Base-by-base conservation (phyloP, 2,797 vertebrate species). In the Pseudopleuronectes americanus region DNA sequence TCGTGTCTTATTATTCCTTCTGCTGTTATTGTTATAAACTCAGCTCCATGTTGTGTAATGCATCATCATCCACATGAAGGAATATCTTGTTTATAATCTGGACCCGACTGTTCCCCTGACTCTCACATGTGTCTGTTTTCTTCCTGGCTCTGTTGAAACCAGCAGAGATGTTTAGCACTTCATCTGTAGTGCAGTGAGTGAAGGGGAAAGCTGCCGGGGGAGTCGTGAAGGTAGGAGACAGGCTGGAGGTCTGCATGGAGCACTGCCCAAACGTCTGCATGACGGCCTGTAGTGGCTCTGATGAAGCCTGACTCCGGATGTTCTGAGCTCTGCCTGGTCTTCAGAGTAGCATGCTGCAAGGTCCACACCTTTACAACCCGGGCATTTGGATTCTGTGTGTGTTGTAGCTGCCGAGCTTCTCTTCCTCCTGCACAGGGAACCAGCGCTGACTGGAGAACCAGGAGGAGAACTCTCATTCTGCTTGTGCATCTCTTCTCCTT, bases 131-230 rank as follows among this genome's bases (percentile, higher is more conserved):
- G 59, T 63, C 54, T 70, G 72, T 23, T 38, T 57, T 57, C 62
- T 80, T 62, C 86, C 33, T 84, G 86, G 80, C 57, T 87, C 84
- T 88, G 74, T 83, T 85, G 72, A 73, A 71, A 84, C 53, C 88
- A 87, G 82, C 87, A 87, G 86, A 79, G 71, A 57, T 79, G 78
- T 75, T 86, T 89, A 89, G 67, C 84, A 73, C 79, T 83, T 83
- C 88, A 81, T 67, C 84, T 85, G 71, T 88, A 89, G 81, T 61
- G 85, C 87, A 89, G 74, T 84, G 86, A 88, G 64, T 79, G 81
- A 79, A 82, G 89, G 56, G 76, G 48, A 76, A 31, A 80, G 58
- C 76, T 74, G 75, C 88, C 77, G 71, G 80, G 83, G 71, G 62
- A 81, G 67, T 71, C 79, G 21, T 55, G 28, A 80, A 90, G 88